Evolutionary conservation across 64 coral and sea anemone genomes (phyloP), one percentile per base, ranked within the genome.

Genomic region (Stylophora pistillata): DNA sequence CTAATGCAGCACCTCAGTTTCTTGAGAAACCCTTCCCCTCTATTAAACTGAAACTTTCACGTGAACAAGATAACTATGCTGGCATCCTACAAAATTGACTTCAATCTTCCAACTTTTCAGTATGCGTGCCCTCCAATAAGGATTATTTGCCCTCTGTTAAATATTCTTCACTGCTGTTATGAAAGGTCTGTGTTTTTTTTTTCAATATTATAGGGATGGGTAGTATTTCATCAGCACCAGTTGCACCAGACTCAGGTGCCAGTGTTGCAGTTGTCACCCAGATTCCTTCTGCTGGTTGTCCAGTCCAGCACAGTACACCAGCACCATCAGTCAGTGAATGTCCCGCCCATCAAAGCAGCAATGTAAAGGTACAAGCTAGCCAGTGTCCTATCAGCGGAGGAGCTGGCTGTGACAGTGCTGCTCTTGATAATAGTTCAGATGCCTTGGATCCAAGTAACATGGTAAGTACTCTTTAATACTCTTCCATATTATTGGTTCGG

Each of bases 381-480:
- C 76, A 93, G 54, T 88, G 91, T 74, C 76, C 91, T 16, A 53
- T 87, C 30, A 91, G 82, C 92, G 79, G 61, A 1, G 73, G 53
- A 12, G 58, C n/a, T 54, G 80, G 57, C 15, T 82, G 82, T 74
- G 93, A 85, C 31, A 80, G 95, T 9, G 87, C 86, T 86, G 88
- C 91, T 17, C 72, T 92, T 30, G 85, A 80, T 68, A 86, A 68
- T 3, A 73, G 55, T 5, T 1, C 78, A 27, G 90, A 92, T 76
- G 86, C 56, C 23, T 54, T 96, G 12, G 80, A 96, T 79, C 94
- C 94, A 10, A 88, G 62, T 11, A 96, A 96, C 74, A 96, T 96
- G 94, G 94, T 95, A 92, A 69, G 10, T 26, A 30, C 56, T 69
- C 16, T 37, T 3, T 4, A 9, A 1, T 90, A 5, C 23, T 56